Conservation (phyloP, 2,888 invertebrate genomes). For the Acrocera orbiculus region DNA sequence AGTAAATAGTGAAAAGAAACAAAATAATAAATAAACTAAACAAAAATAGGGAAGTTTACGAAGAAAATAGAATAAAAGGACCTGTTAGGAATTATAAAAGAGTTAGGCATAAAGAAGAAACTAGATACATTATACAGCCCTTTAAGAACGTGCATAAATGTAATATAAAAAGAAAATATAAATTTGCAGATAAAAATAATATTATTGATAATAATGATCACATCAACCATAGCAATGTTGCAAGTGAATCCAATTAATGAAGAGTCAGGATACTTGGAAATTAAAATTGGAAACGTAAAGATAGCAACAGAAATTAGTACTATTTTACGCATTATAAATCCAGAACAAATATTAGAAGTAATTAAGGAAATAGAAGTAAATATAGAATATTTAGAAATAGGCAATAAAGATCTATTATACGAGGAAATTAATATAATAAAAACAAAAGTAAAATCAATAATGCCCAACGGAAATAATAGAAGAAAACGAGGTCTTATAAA, state of each 20-base stretch:
- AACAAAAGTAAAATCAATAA: constrained; percentile 9
- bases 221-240: background rate
- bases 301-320: constrained; percentile 5
- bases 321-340: constrained; percentile 7
- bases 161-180: too few relatives aligned
- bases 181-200: too few relatives aligned
- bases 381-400: constrained; percentile 5
- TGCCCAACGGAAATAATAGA: constrained; percentile 4
- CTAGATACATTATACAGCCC: too few relatives aligned
- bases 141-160: too few relatives aligned
- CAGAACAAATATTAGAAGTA: constrained; percentile 4
- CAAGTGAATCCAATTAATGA: constrained; percentile 2
- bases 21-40: too few relatives aligned
- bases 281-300: background rate
- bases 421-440: constrained; percentile 7
- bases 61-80: too few relatives aligned
- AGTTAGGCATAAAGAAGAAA: too few relatives aligned
- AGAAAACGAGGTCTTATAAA: constrained; percentile 10
- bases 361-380: constrained; percentile 6
- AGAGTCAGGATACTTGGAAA: constrained; percentile 1
- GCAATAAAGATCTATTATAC: constrained; percentile 4
- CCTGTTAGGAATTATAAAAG: too few relatives aligned
- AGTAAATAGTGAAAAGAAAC: too few relatives aligned
- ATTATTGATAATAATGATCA: constrained; percentile 1
- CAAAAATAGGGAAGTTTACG: too few relatives aligned